Conservation (phyloP, 2,797 vertebrate species). For the Poeciliopsis paucimaculata region DNA sequence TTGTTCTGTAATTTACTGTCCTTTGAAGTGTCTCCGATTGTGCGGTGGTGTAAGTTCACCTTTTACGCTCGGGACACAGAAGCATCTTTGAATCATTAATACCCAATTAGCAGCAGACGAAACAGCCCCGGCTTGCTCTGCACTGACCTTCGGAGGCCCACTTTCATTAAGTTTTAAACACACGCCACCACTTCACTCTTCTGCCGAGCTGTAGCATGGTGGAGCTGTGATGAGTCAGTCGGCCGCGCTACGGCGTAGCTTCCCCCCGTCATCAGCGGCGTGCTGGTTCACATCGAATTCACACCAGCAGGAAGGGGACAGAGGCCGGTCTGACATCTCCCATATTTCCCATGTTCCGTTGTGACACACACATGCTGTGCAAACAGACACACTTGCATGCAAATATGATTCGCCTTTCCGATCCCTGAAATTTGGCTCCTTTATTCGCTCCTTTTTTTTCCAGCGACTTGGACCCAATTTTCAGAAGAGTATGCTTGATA, state of each 20-base stretch:
- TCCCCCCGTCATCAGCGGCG: constrained; percentile 47
- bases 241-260: constrained; percentile 61
- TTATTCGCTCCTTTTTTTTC: constrained; percentile 59
- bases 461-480: constrained; percentile 57
- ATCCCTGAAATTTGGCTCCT: constrained; percentile 25
- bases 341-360: constrained; percentile 49
- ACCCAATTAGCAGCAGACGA: constrained; percentile 70
- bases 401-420: constrained; percentile 32
- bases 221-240: constrained; percentile 59
- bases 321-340: constrained; percentile 61
- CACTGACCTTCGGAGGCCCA: constrained; percentile 73
- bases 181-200: constrained; percentile 48
- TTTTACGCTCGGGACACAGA: constrained; percentile 40
- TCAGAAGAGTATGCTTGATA: constrained; percentile 40
- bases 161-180: constrained; percentile 77
- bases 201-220: constrained; percentile 38
- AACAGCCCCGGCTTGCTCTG: constrained; percentile 55
- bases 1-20: constrained; percentile 35
- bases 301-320: constrained; percentile 46
- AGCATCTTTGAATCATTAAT: constrained; percentile 77
- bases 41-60: constrained; percentile 24
- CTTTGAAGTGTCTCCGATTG: constrained; percentile 3
- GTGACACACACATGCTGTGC: constrained; percentile 18
- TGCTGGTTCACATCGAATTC: constrained; percentile 73
- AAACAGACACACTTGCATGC: constrained; percentile 6